Conservation (phyloP, 2,888 invertebrate genomes). For the Torymus tubicola region DNA sequence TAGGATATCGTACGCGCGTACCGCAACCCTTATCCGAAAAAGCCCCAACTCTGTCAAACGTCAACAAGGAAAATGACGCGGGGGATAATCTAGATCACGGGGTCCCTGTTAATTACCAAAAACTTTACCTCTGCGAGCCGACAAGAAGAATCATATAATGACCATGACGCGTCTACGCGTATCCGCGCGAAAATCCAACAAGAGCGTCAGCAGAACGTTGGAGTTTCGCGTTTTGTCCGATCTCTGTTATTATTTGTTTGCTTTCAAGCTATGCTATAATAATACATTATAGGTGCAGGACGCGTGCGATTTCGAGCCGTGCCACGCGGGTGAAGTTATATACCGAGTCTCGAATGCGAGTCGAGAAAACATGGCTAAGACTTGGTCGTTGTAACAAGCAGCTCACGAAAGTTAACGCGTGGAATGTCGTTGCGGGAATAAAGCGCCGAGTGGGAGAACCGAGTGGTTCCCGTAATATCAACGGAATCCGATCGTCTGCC, state of each 20-base stretch:
- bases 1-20: neutral
- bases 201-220: slow-evolving; percentile 18
- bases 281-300: too few species aligned
- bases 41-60: slow-evolving; percentile 11
- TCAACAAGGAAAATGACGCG: slow-evolving; percentile 33
- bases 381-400: slow-evolving; percentile 45
- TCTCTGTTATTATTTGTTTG: too few species aligned
- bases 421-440: slow-evolving; percentile 14
- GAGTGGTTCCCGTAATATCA: neutral
- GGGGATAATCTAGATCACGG: neutral
- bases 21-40: neutral
- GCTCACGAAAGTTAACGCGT: slow-evolving; percentile 29
- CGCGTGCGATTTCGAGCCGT: too few species aligned
- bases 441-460: neutral
- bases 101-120: too few species aligned
- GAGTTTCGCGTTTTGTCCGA: neutral
- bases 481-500: neutral
- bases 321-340: too few species aligned
- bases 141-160: too few species aligned
- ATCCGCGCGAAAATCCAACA: slow-evolving; percentile 12
- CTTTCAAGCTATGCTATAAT: too few species aligned
- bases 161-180: neutral
- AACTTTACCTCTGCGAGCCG: too few species aligned
- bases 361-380: slow-evolving; percentile 55
- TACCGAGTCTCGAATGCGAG: slow-evolving; percentile 51